Evolutionary conservation across 2,797 vertebrate genomes (phyloP), one percentile per base, ranked within the genome.

Genomic region (Moxostoma hubbsi): DNA sequence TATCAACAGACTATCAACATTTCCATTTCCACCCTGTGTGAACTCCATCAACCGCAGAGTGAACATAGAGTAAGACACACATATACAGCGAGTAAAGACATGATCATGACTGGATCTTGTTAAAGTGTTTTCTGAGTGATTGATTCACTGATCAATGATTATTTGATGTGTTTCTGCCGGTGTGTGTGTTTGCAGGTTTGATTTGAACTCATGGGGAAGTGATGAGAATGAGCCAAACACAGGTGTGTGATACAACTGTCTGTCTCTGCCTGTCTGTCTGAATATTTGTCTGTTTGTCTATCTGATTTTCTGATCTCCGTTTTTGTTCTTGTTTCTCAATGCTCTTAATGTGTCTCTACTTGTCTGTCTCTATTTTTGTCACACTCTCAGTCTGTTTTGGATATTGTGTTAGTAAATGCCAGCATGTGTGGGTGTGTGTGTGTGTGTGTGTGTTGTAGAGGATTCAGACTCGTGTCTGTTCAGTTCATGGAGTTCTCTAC

Each of bases 1-100:
- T 73, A 97, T 98, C 87, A 98, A 98, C 82, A 93, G 97, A 0
- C 95, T 98, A 16, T 98, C 97, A 66, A 98, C 94, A 0, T 96
- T 98, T 77, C 95, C 97, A 5, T 98, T 98, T 77, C 96, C 97
- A 0, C 97, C 96, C 1, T 96, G 96, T 16, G 85, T 93, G 0
- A 96, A 96, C 88, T 98, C 97, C 88, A 97, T 98, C 85, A 93
- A 97, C 79, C 93, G 96, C 1, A 88, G 97, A 54, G 91, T 92
- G 85, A 94, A 94, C 82, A 88, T 86, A 0, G 93, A 94, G 94
- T 95, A 85, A 88, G 93, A 86, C 75, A 0, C 24, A 24, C 24
- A 24, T 2, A 24, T 24, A 24, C 24, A 24, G 24, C 24, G 24
- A 24, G 24, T 24, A 24, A 24, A 24, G 24, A 24, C 24, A 24